phyloP scores from a whole-genome alignment of 2,797 vertebrate genomes.

The Cirrhinus molitorella region DNA sequence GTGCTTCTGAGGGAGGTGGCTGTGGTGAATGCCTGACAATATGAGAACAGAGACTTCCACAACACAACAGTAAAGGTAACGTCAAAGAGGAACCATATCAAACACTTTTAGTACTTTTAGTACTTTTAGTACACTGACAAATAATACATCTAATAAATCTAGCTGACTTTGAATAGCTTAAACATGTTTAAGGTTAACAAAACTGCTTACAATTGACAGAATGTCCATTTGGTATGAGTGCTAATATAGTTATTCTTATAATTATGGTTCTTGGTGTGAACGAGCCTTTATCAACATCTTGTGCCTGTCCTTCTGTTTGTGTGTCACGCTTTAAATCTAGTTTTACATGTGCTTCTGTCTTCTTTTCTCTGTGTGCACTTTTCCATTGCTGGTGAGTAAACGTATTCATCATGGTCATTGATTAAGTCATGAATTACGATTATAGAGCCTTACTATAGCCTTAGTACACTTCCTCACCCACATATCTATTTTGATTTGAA shows the following conservation, averaged over 20 bases:
- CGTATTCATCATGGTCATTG: conserved; percentile 52
- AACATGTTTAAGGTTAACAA: background rate
- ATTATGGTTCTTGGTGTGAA: conserved; percentile 1
- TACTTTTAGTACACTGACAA: too few relatives aligned
- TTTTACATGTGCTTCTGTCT: conserved; percentile 84
- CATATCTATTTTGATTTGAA: conserved; percentile 8
- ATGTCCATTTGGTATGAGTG: background rate
- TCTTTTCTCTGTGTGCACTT: conserved; percentile 81
- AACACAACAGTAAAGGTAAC: background rate
- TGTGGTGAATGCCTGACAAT: too few relatives aligned
- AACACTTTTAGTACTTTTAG: too few relatives aligned
- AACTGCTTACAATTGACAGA: background rate
- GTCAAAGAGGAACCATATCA: too few relatives aligned
- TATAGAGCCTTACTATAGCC: background rate
- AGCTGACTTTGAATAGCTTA: too few relatives aligned
- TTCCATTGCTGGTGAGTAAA: conserved; percentile 83
- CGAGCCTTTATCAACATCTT: conserved; percentile 39
- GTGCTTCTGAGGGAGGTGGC: too few relatives aligned
- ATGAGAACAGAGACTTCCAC: background rate
- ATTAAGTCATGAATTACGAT: conserved; percentile 14
- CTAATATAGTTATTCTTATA: background rate
- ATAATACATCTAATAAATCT: too few relatives aligned
- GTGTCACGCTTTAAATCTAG: conserved; percentile 73
- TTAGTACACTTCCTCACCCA: conserved; percentile 5
- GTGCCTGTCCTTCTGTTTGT: conserved; percentile 67